A percentile compares a stretch with the other conserved stretches of the same genome.
Conservation (phyloP, 2,888 invertebrate genomes). For the Drosophila setosimentum region DNA sequence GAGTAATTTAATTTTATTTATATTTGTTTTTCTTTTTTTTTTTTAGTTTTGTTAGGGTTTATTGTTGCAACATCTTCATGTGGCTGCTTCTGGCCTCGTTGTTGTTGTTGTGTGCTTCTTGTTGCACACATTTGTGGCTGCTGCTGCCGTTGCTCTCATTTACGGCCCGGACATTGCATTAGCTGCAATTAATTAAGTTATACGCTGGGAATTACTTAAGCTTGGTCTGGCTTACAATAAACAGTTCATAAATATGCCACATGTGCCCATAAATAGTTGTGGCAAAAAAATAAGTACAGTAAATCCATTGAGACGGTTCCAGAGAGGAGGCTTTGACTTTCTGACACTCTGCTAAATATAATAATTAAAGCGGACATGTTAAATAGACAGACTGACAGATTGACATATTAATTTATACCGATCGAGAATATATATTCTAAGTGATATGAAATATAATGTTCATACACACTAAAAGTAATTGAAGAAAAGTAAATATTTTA, state of each 20-base stretch:
- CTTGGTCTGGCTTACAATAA: slow-evolving; percentile 61
- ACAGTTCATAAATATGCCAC: slow-evolving; percentile 75
- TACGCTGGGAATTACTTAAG: slow-evolving; percentile 69
- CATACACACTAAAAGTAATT: not conserved
- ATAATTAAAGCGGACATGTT: not conserved
- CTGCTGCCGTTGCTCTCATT: slow-evolving; percentile 25
- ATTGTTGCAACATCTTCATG: slow-evolving; percentile 48
- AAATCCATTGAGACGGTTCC: not conserved
- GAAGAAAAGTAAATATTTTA: not conserved
- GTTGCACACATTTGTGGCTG: slow-evolving; percentile 55
- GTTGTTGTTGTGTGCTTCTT: slow-evolving; percentile 16
- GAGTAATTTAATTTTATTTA: slow-evolving; percentile 59
- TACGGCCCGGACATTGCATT: slow-evolving; percentile 60
- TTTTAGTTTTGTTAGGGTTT: slow-evolving; percentile 19
- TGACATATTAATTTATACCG: not conserved
- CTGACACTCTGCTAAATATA: not conserved
- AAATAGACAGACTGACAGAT: not conserved
- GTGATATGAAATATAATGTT: not conserved
- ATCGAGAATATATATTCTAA: not conserved
- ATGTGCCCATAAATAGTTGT: slow-evolving; percentile 58
- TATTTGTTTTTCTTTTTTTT: slow-evolving; percentile 5
- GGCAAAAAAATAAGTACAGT: not conserved
- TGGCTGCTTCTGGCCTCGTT: slow-evolving; percentile 14
- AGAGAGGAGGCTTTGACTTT: too few species aligned
- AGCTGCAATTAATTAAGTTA: slow-evolving; percentile 79